phyloP scores from a whole-genome alignment of 2,888 invertebrate species.

The Sinotaia quadrata region DNA sequence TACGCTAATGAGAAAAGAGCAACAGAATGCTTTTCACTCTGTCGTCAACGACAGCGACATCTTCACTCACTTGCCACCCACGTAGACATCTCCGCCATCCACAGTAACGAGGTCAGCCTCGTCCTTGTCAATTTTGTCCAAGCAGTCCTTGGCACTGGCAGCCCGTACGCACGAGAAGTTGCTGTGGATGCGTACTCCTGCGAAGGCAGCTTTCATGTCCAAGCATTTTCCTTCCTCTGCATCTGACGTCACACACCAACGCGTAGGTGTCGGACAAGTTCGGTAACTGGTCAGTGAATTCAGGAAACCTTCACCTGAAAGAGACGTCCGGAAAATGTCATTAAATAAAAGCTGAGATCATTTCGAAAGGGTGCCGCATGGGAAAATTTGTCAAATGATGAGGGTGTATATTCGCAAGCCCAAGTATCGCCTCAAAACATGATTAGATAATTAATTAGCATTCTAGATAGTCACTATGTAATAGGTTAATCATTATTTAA shows the following conservation, averaged over 20 bases:
- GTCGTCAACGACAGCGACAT: too few species aligned
- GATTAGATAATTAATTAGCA: too few species aligned
- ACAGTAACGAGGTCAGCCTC: conserved; percentile 63
- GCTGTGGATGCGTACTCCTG: conserved; percentile 75
- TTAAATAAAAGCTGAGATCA: too few species aligned
- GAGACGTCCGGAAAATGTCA: too few species aligned
- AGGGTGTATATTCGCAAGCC: too few species aligned
- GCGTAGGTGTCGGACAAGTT: conserved; percentile 82
- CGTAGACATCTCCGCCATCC: conserved; percentile 64
- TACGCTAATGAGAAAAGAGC: too few species aligned
- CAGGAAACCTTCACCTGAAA: conserved; percentile 47
- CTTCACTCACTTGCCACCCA: conserved; percentile 71
- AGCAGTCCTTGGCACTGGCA: conserved; percentile 72
- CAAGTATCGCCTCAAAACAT: too few species aligned
- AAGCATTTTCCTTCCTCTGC: conserved; percentile 90
- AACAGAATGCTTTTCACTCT: too few species aligned
- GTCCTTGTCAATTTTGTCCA: conserved; percentile 53
- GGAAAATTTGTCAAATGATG: too few species aligned
- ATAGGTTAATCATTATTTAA: too few species aligned
- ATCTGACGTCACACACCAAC: conserved; percentile 90
- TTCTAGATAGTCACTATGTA: too few species aligned
- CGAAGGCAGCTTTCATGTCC: conserved; percentile 57
- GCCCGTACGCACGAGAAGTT: conserved; percentile 82
- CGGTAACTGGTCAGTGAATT: conserved; percentile 73
- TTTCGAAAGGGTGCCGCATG: too few species aligned